Conservation (phyloP, 2,888 invertebrate species). For the Deilephila porcellus region DNA sequence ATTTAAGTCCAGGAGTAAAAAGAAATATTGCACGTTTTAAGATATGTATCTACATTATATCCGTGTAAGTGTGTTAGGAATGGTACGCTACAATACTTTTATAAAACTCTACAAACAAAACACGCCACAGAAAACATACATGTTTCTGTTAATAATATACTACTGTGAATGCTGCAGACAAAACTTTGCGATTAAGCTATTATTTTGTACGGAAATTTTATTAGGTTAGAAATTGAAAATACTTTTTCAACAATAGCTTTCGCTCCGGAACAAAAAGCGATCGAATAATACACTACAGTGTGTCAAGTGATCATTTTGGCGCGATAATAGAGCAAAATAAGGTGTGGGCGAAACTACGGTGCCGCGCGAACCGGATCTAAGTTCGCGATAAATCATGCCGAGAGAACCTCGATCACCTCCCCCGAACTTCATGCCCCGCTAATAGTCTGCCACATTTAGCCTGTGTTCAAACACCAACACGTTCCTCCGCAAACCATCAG, state of each 20-base stretch:
- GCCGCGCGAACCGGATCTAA: conserved; percentile 78
- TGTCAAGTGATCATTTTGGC: conserved; percentile 71
- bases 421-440: conserved; percentile 34
- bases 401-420: conserved; percentile 54
- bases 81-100: neutral
- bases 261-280: conserved; percentile 49
- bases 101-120: neutral
- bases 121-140: neutral
- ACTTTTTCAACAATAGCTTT: conserved; percentile 37
- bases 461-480: neutral
- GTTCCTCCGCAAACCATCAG: neutral
- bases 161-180: neutral
- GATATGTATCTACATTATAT: no score
- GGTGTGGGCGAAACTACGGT: conserved; percentile 71
- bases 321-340: conserved; percentile 75
- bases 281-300: conserved; percentile 55
- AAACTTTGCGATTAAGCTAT: neutral
- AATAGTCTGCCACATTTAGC: conserved; percentile 25
- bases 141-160: neutral
- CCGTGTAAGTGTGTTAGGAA: neutral
- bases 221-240: conserved; percentile 38
- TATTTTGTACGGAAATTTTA: conserved; percentile 7
- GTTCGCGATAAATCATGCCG: conserved; percentile 74
- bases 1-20: no score
- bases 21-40: no score